These are phyloP conservation scores for Accipiter cooperii DNA, from an alignment of 2,113 vertebrate species.

Conservation along the genomic window DNA sequence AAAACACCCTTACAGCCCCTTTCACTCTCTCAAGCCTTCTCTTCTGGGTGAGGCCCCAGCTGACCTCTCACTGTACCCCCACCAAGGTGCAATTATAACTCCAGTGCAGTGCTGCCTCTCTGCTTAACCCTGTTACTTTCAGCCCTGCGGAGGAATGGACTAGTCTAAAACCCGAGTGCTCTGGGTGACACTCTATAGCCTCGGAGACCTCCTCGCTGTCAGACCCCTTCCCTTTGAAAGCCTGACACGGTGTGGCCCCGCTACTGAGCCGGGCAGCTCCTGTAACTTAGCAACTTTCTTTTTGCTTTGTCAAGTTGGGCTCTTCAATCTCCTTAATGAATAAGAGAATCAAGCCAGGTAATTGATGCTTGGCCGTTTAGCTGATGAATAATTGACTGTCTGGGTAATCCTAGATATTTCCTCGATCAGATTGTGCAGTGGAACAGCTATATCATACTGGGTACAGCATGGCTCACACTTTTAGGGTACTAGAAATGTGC, in stretches of 20 bases:
- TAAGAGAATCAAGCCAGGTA: conserved; percentile 87
- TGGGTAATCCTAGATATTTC: conserved; percentile 86
- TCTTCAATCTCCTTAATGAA: conserved; percentile 97
- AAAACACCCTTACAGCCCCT: fast-evolving
- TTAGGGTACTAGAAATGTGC: conserved; percentile 40
- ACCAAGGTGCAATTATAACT: fast-evolving
- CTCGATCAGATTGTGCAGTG: conserved; percentile 82
- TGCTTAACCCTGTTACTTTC: neutral
- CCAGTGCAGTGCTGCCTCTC: neutral
- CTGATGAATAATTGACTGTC: conserved; percentile 93
- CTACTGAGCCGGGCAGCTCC: conserved; percentile 42
- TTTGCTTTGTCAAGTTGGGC: conserved; percentile 67
- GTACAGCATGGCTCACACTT: neutral
- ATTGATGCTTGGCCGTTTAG: conserved; percentile 89
- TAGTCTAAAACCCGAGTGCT: neutral
- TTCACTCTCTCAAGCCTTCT: neutral
- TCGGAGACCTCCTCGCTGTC: neutral
- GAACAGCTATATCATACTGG: conserved; percentile 71
- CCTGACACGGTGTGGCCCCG: neutral
- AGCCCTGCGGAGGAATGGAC: neutral
- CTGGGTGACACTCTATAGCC: neutral
- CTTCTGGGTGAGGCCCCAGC: no score
- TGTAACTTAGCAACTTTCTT: conserved; percentile 77
- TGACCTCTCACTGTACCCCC: neutral
- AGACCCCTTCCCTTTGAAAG: neutral